Conservation (phyloP, 2,113 vertebrate species). For the Daubentonia madagascariensis region DNA sequence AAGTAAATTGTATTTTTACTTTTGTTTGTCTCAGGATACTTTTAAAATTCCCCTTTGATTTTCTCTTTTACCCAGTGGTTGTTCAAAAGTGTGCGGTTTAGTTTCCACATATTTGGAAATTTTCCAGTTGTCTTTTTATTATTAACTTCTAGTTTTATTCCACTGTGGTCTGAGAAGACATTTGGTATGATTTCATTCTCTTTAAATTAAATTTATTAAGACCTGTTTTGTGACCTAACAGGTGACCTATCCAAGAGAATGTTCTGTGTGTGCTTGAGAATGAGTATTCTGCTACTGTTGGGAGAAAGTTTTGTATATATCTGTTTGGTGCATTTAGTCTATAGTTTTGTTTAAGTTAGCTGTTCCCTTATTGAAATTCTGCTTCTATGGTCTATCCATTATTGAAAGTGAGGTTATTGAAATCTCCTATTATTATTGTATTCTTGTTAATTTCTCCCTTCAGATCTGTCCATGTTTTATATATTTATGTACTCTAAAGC, state of each 20-base stretch:
- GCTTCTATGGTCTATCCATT: not conserved
- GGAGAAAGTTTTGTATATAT: not conserved
- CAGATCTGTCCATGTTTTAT: not conserved
- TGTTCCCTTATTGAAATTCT: not conserved
- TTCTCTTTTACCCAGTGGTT: not conserved
- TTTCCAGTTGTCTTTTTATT: not conserved
- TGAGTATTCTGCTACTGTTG: not conserved
- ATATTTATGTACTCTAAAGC: not conserved
- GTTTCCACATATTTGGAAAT: not conserved
- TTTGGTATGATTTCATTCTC: not conserved
- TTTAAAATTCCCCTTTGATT: not conserved
- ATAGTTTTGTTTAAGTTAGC: not conserved
- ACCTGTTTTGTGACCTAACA: not conserved
- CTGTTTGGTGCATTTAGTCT: not conserved
- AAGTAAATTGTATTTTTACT: not conserved
- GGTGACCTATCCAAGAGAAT: not conserved
- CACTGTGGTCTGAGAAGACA: not conserved
- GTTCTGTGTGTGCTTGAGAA: not conserved
- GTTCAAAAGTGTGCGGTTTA: not conserved
- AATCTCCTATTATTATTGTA: not conserved
- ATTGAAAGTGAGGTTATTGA: not conserved
- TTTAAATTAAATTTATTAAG: not conserved
- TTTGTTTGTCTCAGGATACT: not conserved
- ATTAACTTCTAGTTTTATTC: not conserved
- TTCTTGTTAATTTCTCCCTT: not conserved